phyloP scores from a whole-genome alignment of 2,888 invertebrate genomes.

The Drosophila glabriapex region DNA sequence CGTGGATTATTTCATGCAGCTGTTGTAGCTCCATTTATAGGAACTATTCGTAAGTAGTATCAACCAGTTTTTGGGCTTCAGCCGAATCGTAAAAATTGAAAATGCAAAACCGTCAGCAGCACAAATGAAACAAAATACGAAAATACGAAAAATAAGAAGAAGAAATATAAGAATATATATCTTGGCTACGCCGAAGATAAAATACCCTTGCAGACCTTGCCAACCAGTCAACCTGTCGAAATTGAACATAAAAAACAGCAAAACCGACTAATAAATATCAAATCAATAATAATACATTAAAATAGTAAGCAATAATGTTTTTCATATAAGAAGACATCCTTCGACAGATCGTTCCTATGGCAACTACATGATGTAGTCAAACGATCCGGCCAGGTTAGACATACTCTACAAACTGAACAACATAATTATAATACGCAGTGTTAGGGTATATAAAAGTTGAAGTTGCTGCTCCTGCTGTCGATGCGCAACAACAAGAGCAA shows the following conservation, averaged over 20 bases:
- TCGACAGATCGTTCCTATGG: not conserved
- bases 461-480: constrained; percentile 17
- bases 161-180: not conserved
- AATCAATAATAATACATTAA: not conserved
- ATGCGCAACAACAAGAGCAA: constrained; percentile 8
- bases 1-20: constrained; percentile 44
- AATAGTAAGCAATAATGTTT: not conserved
- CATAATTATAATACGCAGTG: not conserved
- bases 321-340: not conserved
- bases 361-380: not conserved
- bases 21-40: constrained; percentile 23
- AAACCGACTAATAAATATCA: not conserved
- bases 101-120: constrained; percentile 60
- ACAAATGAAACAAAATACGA: constrained; percentile 43
- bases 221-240: not conserved
- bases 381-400: not conserved
- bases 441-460: not conserved
- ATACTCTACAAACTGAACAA: not conserved
- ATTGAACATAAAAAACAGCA: not conserved
- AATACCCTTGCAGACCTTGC: not conserved
- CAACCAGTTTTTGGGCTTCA: constrained; percentile 60
- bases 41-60: constrained; percentile 35
- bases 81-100: constrained; percentile 51
- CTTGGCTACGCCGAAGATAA: not conserved
- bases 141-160: constrained; percentile 17